A percentile compares a stretch with the other conserved stretches of the same genome.
phyloP scores from a whole-genome alignment of 2,797 vertebrate genomes.

The Helarctos malayanus region DNA sequence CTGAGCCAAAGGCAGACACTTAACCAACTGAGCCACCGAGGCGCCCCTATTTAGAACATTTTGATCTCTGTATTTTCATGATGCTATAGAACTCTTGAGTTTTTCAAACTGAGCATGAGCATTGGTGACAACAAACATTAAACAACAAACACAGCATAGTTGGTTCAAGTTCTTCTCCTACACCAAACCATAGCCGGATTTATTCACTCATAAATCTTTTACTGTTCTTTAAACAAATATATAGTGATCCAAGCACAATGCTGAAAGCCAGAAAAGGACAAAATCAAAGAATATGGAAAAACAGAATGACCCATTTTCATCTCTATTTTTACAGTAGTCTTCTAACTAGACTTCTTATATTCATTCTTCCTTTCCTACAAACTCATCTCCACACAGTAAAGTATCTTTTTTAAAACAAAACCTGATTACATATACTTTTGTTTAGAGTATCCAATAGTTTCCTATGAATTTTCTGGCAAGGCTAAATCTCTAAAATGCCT shows the following conservation, averaged over 20 bases:
- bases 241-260: neutral
- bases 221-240: conserved; percentile 31
- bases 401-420: neutral
- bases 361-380: neutral
- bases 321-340: neutral
- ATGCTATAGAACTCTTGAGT: neutral
- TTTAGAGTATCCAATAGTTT: neutral
- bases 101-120: neutral
- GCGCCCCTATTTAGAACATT: neutral
- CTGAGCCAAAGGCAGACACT: neutral
- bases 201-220: neutral
- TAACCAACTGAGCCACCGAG: neutral
- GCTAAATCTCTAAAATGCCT: neutral
- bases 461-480: neutral
- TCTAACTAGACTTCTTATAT: neutral
- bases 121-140: neutral
- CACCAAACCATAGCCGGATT: neutral
- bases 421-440: neutral
- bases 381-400: neutral
- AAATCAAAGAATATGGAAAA: conserved; percentile 9
- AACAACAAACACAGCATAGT: neutral
- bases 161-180: neutral
- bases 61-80: conserved; percentile 43
- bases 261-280: neutral
- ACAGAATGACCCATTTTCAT: neutral